Percentiles rank a stretch among this genome's conserved stretches.
Evolutionary conservation across 2,888 invertebrate genomes (phyloP).

Genomic region (Drosophila siamana): DNA sequence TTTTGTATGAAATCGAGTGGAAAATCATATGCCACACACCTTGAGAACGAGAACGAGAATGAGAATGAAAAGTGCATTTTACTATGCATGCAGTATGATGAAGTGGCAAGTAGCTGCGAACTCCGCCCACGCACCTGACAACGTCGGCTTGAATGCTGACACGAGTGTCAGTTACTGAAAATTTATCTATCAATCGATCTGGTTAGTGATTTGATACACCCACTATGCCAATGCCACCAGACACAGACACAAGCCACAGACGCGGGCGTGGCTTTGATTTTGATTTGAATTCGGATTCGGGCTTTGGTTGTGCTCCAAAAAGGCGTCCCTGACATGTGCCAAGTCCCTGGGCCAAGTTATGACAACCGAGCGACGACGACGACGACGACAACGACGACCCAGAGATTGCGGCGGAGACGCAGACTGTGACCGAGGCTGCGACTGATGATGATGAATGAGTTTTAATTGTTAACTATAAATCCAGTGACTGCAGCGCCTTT

Average conservation of each 20-base stretch:
- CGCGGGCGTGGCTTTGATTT: slow-evolving; percentile 64
- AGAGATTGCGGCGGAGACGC: slow-evolving; percentile 23
- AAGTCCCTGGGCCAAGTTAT: slow-evolving; percentile 56
- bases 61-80: slow-evolving; percentile 51
- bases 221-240: slow-evolving; percentile 68
- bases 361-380: slow-evolving; percentile 54
- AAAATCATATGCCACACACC: slow-evolving; percentile 67
- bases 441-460: slow-evolving; percentile 75
- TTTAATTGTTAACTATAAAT: slow-evolving; percentile 82
- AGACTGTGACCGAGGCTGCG: slow-evolving; percentile 35
- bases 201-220: slow-evolving; percentile 72
- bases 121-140: slow-evolving; percentile 76
- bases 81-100: slow-evolving; percentile 51
- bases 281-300: slow-evolving; percentile 37
- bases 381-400: slow-evolving; percentile 19
- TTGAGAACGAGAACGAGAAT: slow-evolving; percentile 70
- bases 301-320: slow-evolving; percentile 34
- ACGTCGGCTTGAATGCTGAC: slow-evolving; percentile 63
- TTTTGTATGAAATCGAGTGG: slow-evolving; percentile 36
- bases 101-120: slow-evolving; percentile 74
- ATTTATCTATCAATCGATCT: slow-evolving; percentile 81
- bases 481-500: slow-evolving; percentile 51
- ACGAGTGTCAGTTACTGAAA: slow-evolving; percentile 74
- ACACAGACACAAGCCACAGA: slow-evolving; percentile 37
- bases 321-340: slow-evolving; percentile 65